A percentile compares a stretch with the other conserved stretches of the same genome.
phyloP scores from a whole-genome alignment of 2,888 invertebrate genomes.

The Sclerodermus sp. region DNA sequence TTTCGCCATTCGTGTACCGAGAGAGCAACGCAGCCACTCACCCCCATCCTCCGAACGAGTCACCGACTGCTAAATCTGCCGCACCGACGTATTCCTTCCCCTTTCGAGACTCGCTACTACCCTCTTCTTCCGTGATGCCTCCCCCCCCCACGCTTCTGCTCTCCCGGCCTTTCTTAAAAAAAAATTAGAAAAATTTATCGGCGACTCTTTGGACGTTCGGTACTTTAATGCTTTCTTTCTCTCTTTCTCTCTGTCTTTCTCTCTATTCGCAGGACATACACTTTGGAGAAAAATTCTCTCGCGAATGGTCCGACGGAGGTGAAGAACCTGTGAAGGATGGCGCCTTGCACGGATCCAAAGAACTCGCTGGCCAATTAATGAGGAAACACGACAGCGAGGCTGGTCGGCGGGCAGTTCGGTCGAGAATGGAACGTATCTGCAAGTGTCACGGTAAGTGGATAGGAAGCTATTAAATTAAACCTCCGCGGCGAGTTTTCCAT shows the following conservation, averaged over 20 bases:
- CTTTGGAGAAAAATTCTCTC: conserved; percentile 82
- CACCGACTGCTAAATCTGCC: too few species aligned
- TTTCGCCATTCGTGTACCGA: not conserved
- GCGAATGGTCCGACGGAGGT: conserved; percentile 82
- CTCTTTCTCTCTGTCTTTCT: conserved; percentile 9
- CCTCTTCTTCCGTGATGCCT: too few species aligned
- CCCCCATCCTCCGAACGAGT: too few species aligned
- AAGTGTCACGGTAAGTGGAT: conserved; percentile 79
- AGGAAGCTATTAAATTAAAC: too few species aligned
- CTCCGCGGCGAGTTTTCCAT: not conserved
- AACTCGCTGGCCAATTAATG: conserved; percentile 65
- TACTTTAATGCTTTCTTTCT: conserved; percentile 1
- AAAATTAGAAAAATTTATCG: too few species aligned
- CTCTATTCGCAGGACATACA: conserved; percentile 68
- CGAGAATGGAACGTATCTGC: conserved; percentile 84
- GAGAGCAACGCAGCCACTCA: too few species aligned
- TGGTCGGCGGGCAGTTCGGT: conserved; percentile 77
- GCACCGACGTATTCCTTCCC: too few species aligned
- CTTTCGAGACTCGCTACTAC: too few species aligned
- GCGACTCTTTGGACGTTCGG: too few species aligned
- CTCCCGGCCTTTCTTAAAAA: too few species aligned
- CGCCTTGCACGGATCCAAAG: conserved; percentile 41
- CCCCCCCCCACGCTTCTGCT: too few species aligned
- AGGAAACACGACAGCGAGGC: conserved; percentile 93
- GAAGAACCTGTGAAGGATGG: conserved; percentile 74